Evolutionary conservation across 2,797 vertebrate genomes (phyloP).

Genomic region (Anisognathus igniventris): DNA sequence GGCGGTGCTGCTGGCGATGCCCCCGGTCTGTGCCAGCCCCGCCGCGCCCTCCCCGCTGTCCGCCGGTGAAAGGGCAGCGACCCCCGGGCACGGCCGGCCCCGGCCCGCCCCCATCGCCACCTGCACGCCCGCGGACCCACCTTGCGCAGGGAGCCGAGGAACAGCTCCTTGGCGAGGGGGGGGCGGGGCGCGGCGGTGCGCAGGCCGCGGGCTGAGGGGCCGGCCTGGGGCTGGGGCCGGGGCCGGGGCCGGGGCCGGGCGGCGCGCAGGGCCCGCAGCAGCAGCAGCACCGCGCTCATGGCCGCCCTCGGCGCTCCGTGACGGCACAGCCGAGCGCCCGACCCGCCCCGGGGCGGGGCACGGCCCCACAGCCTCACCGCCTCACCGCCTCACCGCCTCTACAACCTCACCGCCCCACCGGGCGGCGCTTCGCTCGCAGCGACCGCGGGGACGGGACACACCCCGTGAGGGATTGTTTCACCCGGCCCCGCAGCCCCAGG

Average conservation of each 20-base stretch:
- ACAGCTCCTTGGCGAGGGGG: not conserved
- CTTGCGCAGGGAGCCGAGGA: not conserved
- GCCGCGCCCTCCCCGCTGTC: not conserved
- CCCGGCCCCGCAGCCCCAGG: too few species aligned
- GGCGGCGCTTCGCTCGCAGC: not conserved
- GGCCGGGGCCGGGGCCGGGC: not conserved
- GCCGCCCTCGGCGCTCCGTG: not conserved
- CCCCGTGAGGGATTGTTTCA: rapidly evolving
- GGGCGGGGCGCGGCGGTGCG: not conserved
- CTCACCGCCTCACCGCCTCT: not conserved
- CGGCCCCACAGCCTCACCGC: not conserved
- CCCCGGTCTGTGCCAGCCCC: rapidly evolving
- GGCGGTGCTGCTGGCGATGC: not conserved
- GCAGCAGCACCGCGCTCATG: not conserved
- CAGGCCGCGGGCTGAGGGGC: not conserved
- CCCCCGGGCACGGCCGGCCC: not conserved
- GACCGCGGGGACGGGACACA: too few species aligned
- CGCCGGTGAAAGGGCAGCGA: not conserved
- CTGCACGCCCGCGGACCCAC: not conserved
- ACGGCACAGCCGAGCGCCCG: not conserved
- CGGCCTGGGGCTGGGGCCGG: not conserved
- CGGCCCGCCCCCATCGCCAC: not conserved
- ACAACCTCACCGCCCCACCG: not conserved
- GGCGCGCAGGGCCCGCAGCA: not conserved
- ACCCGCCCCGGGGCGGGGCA: not conserved